A percentile compares a stretch with the other conserved stretches of the same genome.
These are phyloP conservation scores for Lepidochrysops patricia DNA, from an alignment of 2,888 invertebrate species.

Conservation along the genomic window DNA sequence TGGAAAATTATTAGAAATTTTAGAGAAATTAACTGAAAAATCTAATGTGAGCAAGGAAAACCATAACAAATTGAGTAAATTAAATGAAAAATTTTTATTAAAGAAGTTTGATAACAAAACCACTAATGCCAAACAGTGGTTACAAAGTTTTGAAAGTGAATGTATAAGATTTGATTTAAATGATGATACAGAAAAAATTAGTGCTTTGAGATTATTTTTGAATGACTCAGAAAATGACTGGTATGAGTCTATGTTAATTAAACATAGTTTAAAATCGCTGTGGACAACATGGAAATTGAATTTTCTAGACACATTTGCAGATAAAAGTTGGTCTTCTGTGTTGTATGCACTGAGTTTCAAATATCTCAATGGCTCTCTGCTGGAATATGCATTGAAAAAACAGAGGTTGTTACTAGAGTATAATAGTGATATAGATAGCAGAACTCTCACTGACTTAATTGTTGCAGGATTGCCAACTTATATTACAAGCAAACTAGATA, in stretches of 20 bases:
- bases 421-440: slow-evolving; percentile 15
- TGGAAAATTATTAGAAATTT: slow-evolving; percentile 13
- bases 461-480: slow-evolving; percentile 17
- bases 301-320: slow-evolving; percentile 14
- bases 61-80: slow-evolving; percentile 6
- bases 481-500: slow-evolving; percentile 13
- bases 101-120: slow-evolving; percentile 12
- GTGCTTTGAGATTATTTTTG: slow-evolving; percentile 16
- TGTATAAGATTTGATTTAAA: slow-evolving; percentile 15
- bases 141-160: slow-evolving; percentile 14
- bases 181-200: slow-evolving; percentile 10
- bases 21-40: slow-evolving; percentile 12
- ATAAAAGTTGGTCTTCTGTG: slow-evolving; percentile 14
- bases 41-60: slow-evolving; percentile 7
- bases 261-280: slow-evolving; percentile 13
- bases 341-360: slow-evolving; percentile 12
- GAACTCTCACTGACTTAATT: slow-evolving; percentile 16
- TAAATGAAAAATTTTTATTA: slow-evolving; percentile 11
- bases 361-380: slow-evolving; percentile 11
- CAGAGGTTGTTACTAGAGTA: slow-evolving; percentile 15
- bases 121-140: slow-evolving; percentile 11
- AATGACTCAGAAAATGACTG: slow-evolving; percentile 13
- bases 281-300: slow-evolving; percentile 14
- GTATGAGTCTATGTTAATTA: slow-evolving; percentile 14
- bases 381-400: slow-evolving; percentile 16